Base-by-base conservation (phyloP, 2,888 invertebrate genomes). In the Trachelus troglodyta region DNA sequence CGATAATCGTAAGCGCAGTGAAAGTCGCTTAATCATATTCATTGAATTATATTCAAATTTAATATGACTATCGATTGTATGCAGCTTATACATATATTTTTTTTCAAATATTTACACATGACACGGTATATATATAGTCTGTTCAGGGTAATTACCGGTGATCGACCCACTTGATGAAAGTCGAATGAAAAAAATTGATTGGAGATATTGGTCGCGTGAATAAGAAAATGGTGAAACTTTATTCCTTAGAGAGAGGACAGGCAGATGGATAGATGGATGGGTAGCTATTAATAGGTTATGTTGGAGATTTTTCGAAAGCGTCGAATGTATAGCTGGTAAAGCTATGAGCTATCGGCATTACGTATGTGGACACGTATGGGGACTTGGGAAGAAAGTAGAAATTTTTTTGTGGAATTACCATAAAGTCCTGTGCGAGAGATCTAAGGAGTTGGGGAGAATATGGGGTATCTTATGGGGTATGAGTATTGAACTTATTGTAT, bases 131-230 rank as follows among this genome's bases (percentile, higher is more conserved):
- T 6, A 15, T 73, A 34, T 34, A 30, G 37, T 23, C 23, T 11
- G 33, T 23, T 40, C 37, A 75, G 76, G 75, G 33, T 76, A 75
- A 76, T 75, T 80, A 73, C 76, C 15, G 73, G 75, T 69, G 73
- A 69, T 69, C 12, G 76, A 30, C 69, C 69, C 78, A 80, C 78
- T 80, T 76, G 76, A 76, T 69, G 73, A 68, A n/a, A 78, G 69
- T 75, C 76, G 78, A 75, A 69, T 76, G 35, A 76, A 80, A 80
- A 80, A 73, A 73, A 74, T 78, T 40, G 15, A 15, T 15, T 40
- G 23, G 40, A 15, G 40, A 4, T 40, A 40, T 40, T 40, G 40
- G 4, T 40, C 15, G 40, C 40, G 23, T 1, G 40, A 2, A 15
- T 15, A 40, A 40, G 40, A 40, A 56, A 56, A 56, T 56, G 9